These are phyloP conservation scores for Rotaria macrura DNA, from an alignment of 2,888 invertebrate genomes.

Conservation along the genomic window DNA sequence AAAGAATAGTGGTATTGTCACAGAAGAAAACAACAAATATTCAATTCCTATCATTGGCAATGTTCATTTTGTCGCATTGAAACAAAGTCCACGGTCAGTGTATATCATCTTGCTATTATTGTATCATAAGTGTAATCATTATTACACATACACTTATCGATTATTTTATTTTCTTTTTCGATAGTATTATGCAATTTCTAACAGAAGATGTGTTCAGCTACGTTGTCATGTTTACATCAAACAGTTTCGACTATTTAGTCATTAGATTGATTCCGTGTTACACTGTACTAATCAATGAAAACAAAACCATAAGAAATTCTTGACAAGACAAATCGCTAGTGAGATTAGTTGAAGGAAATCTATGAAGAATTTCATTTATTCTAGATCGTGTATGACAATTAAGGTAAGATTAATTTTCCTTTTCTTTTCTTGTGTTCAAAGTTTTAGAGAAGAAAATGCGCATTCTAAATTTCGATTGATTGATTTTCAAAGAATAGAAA, in stretches of 20 bases:
- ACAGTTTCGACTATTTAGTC: not conserved
- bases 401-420: too few species aligned
- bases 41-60: not conserved
- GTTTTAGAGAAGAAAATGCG: too few species aligned
- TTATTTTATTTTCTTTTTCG: not conserved
- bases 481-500: too few species aligned
- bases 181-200: not conserved
- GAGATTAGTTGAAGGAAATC: too few species aligned
- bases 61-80: not conserved
- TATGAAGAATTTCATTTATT: too few species aligned
- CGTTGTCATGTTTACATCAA: not conserved
- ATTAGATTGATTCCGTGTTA: not conserved
- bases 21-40: not conserved
- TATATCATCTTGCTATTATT: not conserved
- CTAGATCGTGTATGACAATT: too few species aligned
- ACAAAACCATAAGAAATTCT: too few species aligned
- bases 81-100: not conserved
- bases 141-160: too few species aligned
- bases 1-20: not conserved
- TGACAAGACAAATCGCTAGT: too few species aligned
- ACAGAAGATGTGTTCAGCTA: not conserved
- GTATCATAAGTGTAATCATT: not conserved
- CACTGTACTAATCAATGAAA: too few species aligned
- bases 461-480: too few species aligned
- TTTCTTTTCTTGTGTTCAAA: too few species aligned